Evolutionary conservation across 2,113 vertebrate genomes (phyloP).

Genomic region (Strix uralensis): DNA sequence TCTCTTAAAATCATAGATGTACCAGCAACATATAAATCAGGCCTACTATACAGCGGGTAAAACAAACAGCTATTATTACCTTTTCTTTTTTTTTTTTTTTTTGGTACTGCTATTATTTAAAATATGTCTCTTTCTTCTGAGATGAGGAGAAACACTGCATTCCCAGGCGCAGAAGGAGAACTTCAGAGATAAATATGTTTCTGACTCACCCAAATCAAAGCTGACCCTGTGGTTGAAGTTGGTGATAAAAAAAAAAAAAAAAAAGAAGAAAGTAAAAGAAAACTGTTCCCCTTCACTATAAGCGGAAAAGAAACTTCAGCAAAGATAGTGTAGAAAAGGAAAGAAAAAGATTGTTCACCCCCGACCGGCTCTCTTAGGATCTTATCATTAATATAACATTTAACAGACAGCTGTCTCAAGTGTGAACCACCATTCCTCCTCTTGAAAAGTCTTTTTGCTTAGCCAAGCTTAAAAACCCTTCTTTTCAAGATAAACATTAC

Average conservation of each 20-base stretch:
- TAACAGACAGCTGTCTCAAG: slow-evolving; percentile 1
- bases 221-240: slow-evolving; percentile 31
- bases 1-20: background rate
- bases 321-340: slow-evolving; percentile 24
- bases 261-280: background rate
- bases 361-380: background rate
- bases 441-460: slow-evolving; percentile 17
- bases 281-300: background rate
- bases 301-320: slow-evolving; percentile 46
- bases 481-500: slow-evolving; percentile 1
- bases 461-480: background rate
- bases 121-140: background rate
- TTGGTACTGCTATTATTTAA: background rate
- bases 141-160: slow-evolving; percentile 10
- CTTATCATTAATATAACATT: slow-evolving; percentile 54
- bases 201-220: slow-evolving; percentile 55
- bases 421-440: background rate
- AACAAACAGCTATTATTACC: background rate
- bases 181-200: slow-evolving; percentile 46
- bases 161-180: slow-evolving; percentile 37
- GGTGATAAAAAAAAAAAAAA: background rate
- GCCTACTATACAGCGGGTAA: background rate
- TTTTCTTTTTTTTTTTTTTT: background rate
- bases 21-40: background rate
- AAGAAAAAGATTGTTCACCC: slow-evolving; percentile 37